phyloP scores from a whole-genome alignment of 2,113 vertebrate genomes.

The Lates calcarifer region DNA sequence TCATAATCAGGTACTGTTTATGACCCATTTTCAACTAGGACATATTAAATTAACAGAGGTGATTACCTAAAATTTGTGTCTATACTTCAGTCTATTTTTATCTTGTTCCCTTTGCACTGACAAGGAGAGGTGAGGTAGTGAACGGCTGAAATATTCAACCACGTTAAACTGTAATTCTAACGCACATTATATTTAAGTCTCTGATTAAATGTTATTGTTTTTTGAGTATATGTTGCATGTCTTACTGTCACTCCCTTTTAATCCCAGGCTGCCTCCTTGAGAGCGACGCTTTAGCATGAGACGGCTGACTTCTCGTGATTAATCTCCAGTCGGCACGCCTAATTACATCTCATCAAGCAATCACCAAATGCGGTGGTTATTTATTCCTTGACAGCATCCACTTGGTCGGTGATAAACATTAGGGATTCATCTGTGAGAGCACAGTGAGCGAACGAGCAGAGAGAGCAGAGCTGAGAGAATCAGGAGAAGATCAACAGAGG shows the following conservation, averaged over 20 bases:
- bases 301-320: slow-evolving; percentile 54
- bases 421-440: not conserved
- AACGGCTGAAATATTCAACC: not conserved
- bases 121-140: too few species aligned
- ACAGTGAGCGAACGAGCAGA: not conserved
- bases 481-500: slow-evolving; percentile 24
- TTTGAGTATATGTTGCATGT: slow-evolving; percentile 5
- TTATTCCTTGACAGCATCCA: slow-evolving; percentile 56
- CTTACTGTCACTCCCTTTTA: slow-evolving; percentile 25
- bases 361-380: slow-evolving; percentile 61
- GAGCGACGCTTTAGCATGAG: slow-evolving; percentile 9
- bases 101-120: not conserved
- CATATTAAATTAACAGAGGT: not conserved
- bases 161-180: not conserved
- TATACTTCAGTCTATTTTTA: not conserved
- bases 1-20: not conserved
- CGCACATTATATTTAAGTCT: not conserved
- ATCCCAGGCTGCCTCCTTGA: slow-evolving; percentile 36
- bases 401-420: slow-evolving; percentile 39
- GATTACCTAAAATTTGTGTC: not conserved
- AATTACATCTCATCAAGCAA: slow-evolving; percentile 74
- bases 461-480: slow-evolving; percentile 16
- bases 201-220: not conserved
- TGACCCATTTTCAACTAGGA: not conserved
- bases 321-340: slow-evolving; percentile 61